phyloP scores from a whole-genome alignment of 1,140 invertebrate species.

The Metopolophium dirhodum region DNA sequence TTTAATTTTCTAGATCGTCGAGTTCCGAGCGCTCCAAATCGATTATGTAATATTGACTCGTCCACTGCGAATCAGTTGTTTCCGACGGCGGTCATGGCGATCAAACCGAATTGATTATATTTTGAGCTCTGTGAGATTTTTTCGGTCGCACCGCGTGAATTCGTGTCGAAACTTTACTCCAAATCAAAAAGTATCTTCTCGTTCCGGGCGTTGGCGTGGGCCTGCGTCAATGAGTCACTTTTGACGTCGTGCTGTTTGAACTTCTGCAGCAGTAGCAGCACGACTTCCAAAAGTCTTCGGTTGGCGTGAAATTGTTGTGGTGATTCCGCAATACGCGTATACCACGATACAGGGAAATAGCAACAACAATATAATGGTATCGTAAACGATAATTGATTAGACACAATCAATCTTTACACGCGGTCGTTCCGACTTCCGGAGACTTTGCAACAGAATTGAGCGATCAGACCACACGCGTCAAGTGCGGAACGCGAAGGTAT shows the following conservation, averaged over 20 bases:
- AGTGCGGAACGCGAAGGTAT: not conserved
- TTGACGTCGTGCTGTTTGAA: not conserved
- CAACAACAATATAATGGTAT: not conserved
- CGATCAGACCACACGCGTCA: not conserved
- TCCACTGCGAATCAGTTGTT: not conserved
- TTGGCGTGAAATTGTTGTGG: not conserved
- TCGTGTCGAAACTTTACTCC: not conserved
- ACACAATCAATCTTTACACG: not conserved
- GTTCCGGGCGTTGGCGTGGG: not conserved
- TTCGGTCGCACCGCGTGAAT: not conserved
- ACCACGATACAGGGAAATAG: not conserved
- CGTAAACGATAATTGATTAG: conserved; percentile 1
- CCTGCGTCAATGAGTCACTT: conserved; percentile 9
- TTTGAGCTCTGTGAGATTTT: not conserved
- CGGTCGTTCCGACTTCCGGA: not conserved
- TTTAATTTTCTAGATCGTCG: not conserved
- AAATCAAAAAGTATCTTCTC: conserved; percentile 20
- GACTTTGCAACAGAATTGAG: not conserved
- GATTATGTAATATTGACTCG: not conserved
- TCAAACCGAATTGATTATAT: not conserved
- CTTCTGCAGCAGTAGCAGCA: not conserved
- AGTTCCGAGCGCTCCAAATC: not conserved
- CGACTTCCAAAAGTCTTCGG: not conserved
- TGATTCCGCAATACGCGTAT: not conserved
- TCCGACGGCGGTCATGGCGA: not conserved